A percentile compares a stretch with the other conserved stretches of the same genome.
phyloP scores from a whole-genome alignment of 1,140 invertebrate species.

The Cotesia chilonis region DNA sequence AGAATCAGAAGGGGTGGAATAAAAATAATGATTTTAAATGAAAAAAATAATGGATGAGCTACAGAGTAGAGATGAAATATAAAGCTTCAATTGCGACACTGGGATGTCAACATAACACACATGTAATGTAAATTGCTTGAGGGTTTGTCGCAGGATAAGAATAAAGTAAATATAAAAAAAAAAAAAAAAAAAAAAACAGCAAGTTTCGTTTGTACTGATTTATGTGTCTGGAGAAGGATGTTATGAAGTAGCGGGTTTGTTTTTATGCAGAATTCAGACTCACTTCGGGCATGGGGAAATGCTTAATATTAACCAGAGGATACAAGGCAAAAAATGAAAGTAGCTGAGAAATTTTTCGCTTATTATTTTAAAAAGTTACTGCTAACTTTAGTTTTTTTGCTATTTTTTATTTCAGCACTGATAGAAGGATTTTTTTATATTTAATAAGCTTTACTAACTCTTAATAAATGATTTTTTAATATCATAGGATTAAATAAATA shows the following conservation, averaged over 20 bases:
- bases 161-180: slow-evolving; percentile 26
- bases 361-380: background rate
- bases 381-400: too few relatives aligned
- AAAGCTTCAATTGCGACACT: slow-evolving; percentile 2
- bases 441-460: too few relatives aligned
- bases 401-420: too few relatives aligned
- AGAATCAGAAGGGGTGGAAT: background rate
- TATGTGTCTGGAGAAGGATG: slow-evolving; percentile 42
- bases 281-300: slow-evolving; percentile 17
- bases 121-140: slow-evolving; percentile 45
- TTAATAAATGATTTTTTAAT: too few relatives aligned
- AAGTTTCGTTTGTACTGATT: slow-evolving; percentile 49
- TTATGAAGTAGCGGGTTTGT: slow-evolving; percentile 37
- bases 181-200: slow-evolving; percentile 38
- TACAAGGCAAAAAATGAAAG: background rate
- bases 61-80: background rate
- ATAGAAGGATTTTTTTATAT: too few relatives aligned
- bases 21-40: background rate
- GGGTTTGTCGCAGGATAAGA: slow-evolving; percentile 30
- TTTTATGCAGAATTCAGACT: slow-evolving; percentile 29
- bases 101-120: slow-evolving; percentile 26
- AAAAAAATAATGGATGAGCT: background rate
- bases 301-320: background rate
- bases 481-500: too few relatives aligned
- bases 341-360: background rate